Evolutionary conservation across 1,140 invertebrate species (phyloP), one percentile per base, ranked within the genome.

Genomic region (Neodiprion pinetum): DNA sequence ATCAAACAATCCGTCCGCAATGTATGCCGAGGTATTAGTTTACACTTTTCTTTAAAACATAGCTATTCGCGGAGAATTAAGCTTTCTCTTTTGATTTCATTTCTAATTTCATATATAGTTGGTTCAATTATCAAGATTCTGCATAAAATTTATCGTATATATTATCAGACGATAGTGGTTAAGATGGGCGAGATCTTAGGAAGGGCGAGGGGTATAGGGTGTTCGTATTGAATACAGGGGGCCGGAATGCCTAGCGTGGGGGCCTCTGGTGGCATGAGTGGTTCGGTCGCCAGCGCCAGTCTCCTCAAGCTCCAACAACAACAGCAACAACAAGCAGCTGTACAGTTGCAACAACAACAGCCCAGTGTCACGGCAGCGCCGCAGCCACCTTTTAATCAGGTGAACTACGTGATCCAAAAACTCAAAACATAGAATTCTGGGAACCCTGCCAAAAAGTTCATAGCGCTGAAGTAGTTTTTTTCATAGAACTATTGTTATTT

Each of bases 381-480:
- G 72, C 87, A 88, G 79, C 87, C 86, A 76, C 85, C 86, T 77
- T 88, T 88, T 75, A 88, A 88, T 78, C 87, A 88, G 87, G 87
- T 88, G 85, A 87, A 83, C 78, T 75, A 83, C 80, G 80, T 83
- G 82, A 83, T 74, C 53, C 53, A 17, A 12, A 61, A 61, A 61
- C 11, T 8, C 53, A 61, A 5, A 5, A 61, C 9, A 61, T 5
- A 40, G 28, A 40, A 40, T 40, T 40, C 28, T 40, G 28, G 28
- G 5, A 40, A 40, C 28, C 28, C 28, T 40, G 28, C 28, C 2
- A 40, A 40, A 40, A 40, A 40, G 28, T 40, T 40, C 2, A 3
- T 40, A 3, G 28, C 28, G 17, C 17, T 21, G 1, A 40, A 40
- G 5, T 3, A 40, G 2, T 40, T 5, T 40, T 14, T 61, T 14